Conservation (phyloP, 2,797 vertebrate genomes). For the Argentina silus region DNA sequence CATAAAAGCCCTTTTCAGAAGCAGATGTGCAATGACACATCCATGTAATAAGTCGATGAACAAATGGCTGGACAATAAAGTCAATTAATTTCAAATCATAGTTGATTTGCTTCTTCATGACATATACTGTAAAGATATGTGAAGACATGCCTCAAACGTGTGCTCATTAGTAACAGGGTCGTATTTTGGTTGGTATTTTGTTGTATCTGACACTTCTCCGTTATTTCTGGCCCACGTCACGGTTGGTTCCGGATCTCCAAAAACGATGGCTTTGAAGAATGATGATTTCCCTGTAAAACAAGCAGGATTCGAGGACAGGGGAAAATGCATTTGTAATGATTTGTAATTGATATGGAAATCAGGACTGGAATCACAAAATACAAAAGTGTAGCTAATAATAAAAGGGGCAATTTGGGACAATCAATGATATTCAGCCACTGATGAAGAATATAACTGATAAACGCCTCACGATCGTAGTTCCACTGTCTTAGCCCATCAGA, state of each 20-base stretch:
- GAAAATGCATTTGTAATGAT: background rate
- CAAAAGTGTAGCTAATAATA: too few relatives aligned
- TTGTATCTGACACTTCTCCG: constrained; percentile 76
- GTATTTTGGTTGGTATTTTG: constrained; percentile 78
- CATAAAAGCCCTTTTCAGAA: too few relatives aligned
- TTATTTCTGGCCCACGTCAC: constrained; percentile 78
- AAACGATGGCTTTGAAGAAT: constrained; percentile 84
- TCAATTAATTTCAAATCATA: background rate
- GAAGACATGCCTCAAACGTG: constrained; percentile 79
- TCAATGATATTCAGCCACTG: too few relatives aligned
- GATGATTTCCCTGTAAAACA: constrained; percentile 82
- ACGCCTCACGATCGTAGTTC: too few relatives aligned
- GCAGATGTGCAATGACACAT: too few relatives aligned
- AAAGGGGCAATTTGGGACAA: too few relatives aligned
- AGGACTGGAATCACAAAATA: too few relatives aligned
- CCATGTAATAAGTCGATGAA: background rate
- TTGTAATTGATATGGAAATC: too few relatives aligned
- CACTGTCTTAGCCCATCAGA: too few relatives aligned
- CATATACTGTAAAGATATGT: background rate
- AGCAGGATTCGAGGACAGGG: background rate
- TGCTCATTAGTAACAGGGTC: constrained; percentile 72
- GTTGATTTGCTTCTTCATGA: background rate
- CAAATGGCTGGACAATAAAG: background rate
- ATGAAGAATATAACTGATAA: too few relatives aligned
- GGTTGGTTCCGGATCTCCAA: constrained; percentile 77